These are phyloP conservation scores for Cerceris ruficornis DNA, from an alignment of 2,888 invertebrate genomes.

Conservation along the genomic window DNA sequence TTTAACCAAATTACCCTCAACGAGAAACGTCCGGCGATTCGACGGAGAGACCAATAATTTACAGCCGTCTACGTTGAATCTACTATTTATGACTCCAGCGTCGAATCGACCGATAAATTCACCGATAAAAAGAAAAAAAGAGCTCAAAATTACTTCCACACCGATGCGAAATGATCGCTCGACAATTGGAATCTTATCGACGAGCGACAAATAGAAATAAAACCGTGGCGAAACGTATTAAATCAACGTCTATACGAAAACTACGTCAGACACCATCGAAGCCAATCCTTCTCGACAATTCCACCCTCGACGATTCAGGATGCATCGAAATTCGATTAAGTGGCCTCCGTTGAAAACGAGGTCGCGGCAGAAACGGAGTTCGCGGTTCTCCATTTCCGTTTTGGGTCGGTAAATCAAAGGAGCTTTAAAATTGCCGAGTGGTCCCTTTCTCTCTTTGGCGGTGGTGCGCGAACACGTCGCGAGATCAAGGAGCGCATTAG, in stretches of 20 bases:
- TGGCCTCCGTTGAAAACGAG: constrained; percentile 40
- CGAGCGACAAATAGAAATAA: constrained; percentile 28
- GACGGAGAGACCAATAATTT: too few relatives aligned
- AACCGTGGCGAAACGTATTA: constrained; percentile 25
- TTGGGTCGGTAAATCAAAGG: constrained; percentile 77
- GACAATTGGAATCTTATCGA: constrained; percentile 12
- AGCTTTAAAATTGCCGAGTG: constrained; percentile 72
- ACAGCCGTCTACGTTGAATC: background rate
- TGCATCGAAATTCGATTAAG: constrained; percentile 62
- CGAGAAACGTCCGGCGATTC: constrained; percentile 9
- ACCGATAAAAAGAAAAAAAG: too few relatives aligned
- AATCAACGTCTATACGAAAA: constrained; percentile 57
- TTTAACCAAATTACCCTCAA: constrained; percentile 29
- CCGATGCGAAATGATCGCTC: constrained; percentile 13
- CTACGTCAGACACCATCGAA: constrained; percentile 48
- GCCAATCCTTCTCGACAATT: constrained; percentile 53
- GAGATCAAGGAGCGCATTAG: constrained; percentile 76
- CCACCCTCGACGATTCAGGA: constrained; percentile 43
- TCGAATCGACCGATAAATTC: background rate
- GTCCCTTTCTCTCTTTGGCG: background rate
- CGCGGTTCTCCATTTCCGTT: constrained; percentile 73
- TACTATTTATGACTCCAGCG: background rate
- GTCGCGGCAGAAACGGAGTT: constrained; percentile 68
- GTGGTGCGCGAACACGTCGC: constrained; percentile 36
- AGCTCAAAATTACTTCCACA: too few relatives aligned